Conservation (phyloP, 2,888 invertebrate species). For the Leucophenga montana region DNA sequence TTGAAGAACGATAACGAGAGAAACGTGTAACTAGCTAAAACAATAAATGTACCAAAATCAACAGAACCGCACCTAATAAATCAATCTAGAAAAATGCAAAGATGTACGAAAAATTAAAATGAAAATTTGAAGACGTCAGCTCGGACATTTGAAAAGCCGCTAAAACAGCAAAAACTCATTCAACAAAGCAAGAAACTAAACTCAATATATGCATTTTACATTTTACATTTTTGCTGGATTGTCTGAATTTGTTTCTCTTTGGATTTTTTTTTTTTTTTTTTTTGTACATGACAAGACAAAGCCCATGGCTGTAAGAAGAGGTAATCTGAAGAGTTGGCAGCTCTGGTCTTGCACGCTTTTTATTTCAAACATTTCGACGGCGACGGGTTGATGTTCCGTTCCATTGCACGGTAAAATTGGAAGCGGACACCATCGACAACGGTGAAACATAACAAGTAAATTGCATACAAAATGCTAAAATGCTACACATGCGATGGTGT, state of each 20-base stretch:
- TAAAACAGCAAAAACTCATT: slow-evolving; percentile 18
- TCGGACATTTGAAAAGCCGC: slow-evolving; percentile 23
- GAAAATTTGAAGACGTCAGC: slow-evolving; percentile 5
- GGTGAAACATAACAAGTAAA: slow-evolving; percentile 35
- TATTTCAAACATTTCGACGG: too few relatives aligned
- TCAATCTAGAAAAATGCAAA: background rate
- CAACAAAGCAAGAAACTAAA: background rate
- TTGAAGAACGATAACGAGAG: too few relatives aligned
- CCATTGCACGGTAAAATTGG: background rate
- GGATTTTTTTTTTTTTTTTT: too few relatives aligned
- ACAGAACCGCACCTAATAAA: too few relatives aligned
- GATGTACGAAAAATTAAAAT: background rate
- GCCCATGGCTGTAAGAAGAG: too few relatives aligned
- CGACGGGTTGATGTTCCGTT: too few relatives aligned
- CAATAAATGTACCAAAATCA: background rate
- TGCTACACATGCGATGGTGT: slow-evolving; percentile 1
- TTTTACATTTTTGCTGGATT: too few relatives aligned
- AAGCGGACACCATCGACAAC: slow-evolving; percentile 14
- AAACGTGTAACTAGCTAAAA: too few relatives aligned
- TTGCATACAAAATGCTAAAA: slow-evolving; percentile 19
- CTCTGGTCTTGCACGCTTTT: too few relatives aligned
- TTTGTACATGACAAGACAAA: too few relatives aligned
- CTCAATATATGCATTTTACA: slow-evolving; percentile 4
- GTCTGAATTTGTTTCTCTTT: too few relatives aligned
- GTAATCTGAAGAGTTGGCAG: too few relatives aligned